Conservation (phyloP, 2,888 invertebrate genomes). For the Stenurella melanura region DNA sequence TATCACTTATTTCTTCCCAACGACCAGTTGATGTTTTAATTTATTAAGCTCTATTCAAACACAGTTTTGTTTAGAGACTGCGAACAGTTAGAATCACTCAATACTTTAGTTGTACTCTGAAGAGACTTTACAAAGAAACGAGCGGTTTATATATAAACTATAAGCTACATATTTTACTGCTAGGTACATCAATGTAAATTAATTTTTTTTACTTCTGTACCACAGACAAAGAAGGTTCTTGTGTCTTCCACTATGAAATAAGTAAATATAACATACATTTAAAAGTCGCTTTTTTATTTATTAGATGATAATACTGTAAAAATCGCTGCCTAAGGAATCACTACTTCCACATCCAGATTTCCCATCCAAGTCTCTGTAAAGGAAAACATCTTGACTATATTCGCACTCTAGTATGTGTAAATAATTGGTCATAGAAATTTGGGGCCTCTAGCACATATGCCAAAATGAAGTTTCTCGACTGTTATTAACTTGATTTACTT, state of each 20-base stretch:
- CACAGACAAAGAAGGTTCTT: background rate
- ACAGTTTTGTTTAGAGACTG: conserved; percentile 7
- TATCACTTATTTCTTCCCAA: conserved; percentile 1
- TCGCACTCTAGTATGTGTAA: too few relatives aligned
- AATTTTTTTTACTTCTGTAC: background rate
- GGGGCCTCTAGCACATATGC: too few relatives aligned
- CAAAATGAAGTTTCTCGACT: too few relatives aligned
- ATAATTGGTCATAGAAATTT: too few relatives aligned
- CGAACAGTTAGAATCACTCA: conserved; percentile 6
- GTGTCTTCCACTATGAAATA: background rate
- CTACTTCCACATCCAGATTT: too few relatives aligned
- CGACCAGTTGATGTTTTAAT: conserved; percentile 18
- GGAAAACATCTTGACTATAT: too few relatives aligned
- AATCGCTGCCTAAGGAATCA: too few relatives aligned
- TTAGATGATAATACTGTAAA: too few relatives aligned
- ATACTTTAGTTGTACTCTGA: conserved; percentile 1
- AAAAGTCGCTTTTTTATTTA: too few relatives aligned
- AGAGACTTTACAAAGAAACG: background rate
- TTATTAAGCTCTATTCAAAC: conserved; percentile 1
- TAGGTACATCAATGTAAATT: background rate
- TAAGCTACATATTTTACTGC: background rate
- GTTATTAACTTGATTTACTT: too few relatives aligned
- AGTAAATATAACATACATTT: too few relatives aligned
- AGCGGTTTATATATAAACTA: background rate
- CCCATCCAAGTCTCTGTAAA: too few relatives aligned